Base-by-base conservation (phyloP, 1,140 invertebrate genomes). In the Drosophila baimaii region DNA sequence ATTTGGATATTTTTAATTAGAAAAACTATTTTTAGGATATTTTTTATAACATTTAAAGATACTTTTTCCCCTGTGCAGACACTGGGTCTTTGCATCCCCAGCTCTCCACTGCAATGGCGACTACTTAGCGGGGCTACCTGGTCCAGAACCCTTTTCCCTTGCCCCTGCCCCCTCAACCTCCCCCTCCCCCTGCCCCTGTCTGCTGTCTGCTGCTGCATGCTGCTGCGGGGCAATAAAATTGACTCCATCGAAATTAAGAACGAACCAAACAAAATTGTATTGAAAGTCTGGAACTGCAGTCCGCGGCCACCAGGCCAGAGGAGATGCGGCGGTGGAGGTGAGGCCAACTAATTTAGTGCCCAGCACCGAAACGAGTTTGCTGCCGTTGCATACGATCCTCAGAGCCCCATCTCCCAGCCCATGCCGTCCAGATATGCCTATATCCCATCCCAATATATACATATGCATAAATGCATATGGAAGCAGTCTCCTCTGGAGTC, bases 161-260 rank as follows among this genome's bases (percentile, higher is more conserved):
- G 12, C 10, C 29, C 31, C 19, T 1, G 7, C 3, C 5, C 33
- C n/a, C n/a, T n/a, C n/a, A n/a, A n/a, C n/a, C 9, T 15, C 35
- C 15, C 33, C 35, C 21, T 25, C 1, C 8, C 8, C 4, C 7
- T 4, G 3, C 33, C 13, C 33, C 33, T 15, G 13, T 35, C 33
- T 33, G 2, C 44, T 25, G 21, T 23, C 43, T 23, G 17, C 33
- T 49, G 58, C 27, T 41, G 47, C 68, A 15, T 15, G 49, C 49
- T 33, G 9, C 27, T 29, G 17, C 41, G 35, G 39, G 72, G 84
- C 84, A 89, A 89, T 89, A 89, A 89, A 89, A 89, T 89, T 83
- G 84, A 70, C 83, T 89, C 69, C 80, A 88, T 80, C 77, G 83
- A 89, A 88, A 88, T 89, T 89, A 89, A 89, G 80, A 89, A 88